Conservation (phyloP, 2,113 vertebrate genomes). For the Holacanthus passer region DNA sequence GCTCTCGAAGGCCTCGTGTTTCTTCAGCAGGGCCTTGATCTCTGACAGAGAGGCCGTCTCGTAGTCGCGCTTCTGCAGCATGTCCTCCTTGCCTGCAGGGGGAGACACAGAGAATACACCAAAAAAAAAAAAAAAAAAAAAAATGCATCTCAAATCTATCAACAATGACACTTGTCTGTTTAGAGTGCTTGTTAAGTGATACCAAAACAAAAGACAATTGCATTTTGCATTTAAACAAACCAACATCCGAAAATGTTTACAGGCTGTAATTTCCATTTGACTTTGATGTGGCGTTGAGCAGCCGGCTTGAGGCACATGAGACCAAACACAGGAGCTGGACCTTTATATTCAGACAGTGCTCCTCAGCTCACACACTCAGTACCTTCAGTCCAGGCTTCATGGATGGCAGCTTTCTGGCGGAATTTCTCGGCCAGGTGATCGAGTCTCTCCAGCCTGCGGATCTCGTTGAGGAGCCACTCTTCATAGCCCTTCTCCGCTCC, state of each 20-base stretch:
- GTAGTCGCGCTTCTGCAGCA: conserved; percentile 93
- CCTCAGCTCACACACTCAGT: neutral
- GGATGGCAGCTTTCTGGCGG: conserved; percentile 97
- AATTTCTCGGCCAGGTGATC: conserved; percentile 99
- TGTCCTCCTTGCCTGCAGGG: conserved; percentile 92
- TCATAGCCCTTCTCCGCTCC: conserved; percentile 98
- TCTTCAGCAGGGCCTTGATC: conserved; percentile 98
- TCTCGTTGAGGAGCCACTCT: conserved; percentile 98
- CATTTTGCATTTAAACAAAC: neutral
- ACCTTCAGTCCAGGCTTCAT: conserved; percentile 99
- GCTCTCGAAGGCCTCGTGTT: conserved; percentile 98
- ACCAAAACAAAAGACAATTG: neutral
- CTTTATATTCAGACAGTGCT: neutral
- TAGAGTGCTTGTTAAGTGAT: neutral
- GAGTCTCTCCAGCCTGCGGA: conserved; percentile 95
- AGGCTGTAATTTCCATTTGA: neutral
- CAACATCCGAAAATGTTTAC: neutral
- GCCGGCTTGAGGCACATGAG: neutral
- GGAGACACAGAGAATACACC: conserved; percentile 20
- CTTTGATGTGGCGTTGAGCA: neutral
- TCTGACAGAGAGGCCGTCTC: conserved; percentile 96
- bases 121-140: no score
- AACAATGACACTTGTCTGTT: neutral
- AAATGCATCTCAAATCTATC: neutral
- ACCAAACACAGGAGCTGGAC: neutral